Base-by-base conservation (phyloP, 1,140 invertebrate species). In the Drosophila ananassae region DNA sequence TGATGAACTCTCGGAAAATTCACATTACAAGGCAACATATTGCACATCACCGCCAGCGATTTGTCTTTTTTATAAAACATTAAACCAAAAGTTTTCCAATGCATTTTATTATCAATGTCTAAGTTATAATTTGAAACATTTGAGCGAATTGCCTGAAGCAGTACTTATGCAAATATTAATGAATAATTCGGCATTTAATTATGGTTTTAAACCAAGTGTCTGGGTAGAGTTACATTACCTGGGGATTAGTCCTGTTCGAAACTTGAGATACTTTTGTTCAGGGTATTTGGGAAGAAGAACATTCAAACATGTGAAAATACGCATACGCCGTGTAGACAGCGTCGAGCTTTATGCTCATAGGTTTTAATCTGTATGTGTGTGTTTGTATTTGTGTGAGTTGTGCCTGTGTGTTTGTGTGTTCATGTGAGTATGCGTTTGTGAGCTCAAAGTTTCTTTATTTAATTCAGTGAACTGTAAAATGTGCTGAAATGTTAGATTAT, bases 381-480 rank as follows among this genome's bases (percentile, higher is more conserved):
- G 34, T 37, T 6, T 10, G 12, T 12, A 4, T 28, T 39, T 47
- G 51, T 67, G 46, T 48, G 44, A 53, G 52, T 17, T 17, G 17
- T 17, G 17, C 17, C 17, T 58, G 58, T 55, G 50, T 46, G 50
- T 66, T 34, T 44, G 39, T 57, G 46, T 59, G 54, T 39, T 44
- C 41, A 34, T 64, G 59, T 64, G 44, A 56, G 47, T 53, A 7
- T 44, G 53, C 57, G 28, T 24, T 39, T 60, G 73, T 63, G 68
- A 64, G 74, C 78, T 78, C 82, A 79, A 87, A 87, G 82, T 87
- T 87, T 87, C 83, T 89, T 87, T 87, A 87, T 87, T 87, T 89
- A 89, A 87, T 87, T 87, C 82, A 87, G 83, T 87, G 82, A 87
- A 89, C 82, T 87, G 82, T 87, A 87, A 87, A 87, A 87, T 87